These are phyloP conservation scores for Phyllotreta striolata DNA, from an alignment of 2,888 invertebrate genomes.

Conservation along the genomic window DNA sequence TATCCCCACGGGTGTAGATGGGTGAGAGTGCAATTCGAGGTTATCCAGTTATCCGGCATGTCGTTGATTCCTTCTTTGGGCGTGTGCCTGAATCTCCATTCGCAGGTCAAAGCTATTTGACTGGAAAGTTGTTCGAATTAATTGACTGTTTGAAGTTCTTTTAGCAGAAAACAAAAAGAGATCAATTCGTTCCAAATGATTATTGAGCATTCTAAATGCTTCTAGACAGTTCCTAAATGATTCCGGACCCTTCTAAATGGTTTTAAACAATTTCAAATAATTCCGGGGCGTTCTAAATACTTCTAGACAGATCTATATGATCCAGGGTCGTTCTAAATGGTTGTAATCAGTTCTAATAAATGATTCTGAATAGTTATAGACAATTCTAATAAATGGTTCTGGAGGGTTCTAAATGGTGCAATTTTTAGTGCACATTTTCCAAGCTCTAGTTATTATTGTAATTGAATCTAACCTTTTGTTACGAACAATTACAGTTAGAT, in stretches of 20 bases:
- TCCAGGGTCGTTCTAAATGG: no score
- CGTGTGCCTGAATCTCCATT: conserved; percentile 49
- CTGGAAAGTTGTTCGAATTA: conserved; percentile 38
- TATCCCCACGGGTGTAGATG: conserved; percentile 50
- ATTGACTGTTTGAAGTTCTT: no score
- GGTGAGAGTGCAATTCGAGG: conserved; percentile 48
- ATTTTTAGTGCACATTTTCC: background rate
- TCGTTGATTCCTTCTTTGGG: conserved; percentile 10
- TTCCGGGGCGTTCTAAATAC: no score
- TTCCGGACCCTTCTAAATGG: no score
- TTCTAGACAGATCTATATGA: no score
- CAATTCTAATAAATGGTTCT: background rate
- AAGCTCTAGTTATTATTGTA: background rate
- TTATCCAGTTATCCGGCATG: conserved; percentile 45
- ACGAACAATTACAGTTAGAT: conserved; percentile 42
- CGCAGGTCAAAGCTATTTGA: conserved; percentile 44
- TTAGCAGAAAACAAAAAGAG: no score
- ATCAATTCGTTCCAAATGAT: no score
- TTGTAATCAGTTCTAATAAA: no score
- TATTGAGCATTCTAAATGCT: no score
- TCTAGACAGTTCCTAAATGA: no score
- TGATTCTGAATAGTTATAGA: no score
- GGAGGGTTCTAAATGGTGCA: conserved; percentile 1
- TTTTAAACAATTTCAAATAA: no score
- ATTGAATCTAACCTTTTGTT: conserved; percentile 48